These are phyloP conservation scores for Stenichneumon culpator DNA, from an alignment of 2,888 invertebrate species.

Conservation along the genomic window DNA sequence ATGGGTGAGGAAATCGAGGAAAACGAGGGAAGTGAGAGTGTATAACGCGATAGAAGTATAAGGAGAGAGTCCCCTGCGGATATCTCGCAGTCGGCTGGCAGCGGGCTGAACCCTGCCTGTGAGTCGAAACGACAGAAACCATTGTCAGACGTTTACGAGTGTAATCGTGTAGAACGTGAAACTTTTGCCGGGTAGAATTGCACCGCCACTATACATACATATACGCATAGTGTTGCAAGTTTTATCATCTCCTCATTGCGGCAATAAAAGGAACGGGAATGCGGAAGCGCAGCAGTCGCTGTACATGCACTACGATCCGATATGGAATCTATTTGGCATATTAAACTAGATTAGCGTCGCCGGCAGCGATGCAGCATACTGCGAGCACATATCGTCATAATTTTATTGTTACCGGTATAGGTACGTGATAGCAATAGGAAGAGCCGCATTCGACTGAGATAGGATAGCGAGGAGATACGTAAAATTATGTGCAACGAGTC, in stretches of 20 bases:
- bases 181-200: slow-evolving; percentile 62
- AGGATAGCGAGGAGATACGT: not conserved
- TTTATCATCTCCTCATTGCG: slow-evolving; percentile 63
- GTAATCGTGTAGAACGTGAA: slow-evolving; percentile 68
- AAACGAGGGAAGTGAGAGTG: slow-evolving; percentile 64
- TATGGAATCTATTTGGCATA: slow-evolving; percentile 31
- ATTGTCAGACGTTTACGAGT: slow-evolving; percentile 69
- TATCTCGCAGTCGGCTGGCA: slow-evolving; percentile 63
- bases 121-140: slow-evolving; percentile 63
- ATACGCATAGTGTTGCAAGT: slow-evolving; percentile 37
- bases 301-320: slow-evolving; percentile 46
- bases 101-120: slow-evolving; percentile 28
- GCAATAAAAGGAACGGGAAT: slow-evolving; percentile 55
- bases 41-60: slow-evolving; percentile 67
- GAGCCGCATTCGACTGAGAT: not conserved
- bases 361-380: not conserved
- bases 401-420: slow-evolving; percentile 16
- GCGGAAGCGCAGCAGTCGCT: slow-evolving; percentile 49
- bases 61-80: slow-evolving; percentile 65
- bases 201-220: slow-evolving; percentile 43
- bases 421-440: not conserved
- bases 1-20: slow-evolving; percentile 38
- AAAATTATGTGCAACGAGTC: not conserved
- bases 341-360: slow-evolving; percentile 42
- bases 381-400: not conserved